Base-by-base conservation (phyloP, 92 coral and sea anemone genomes). In the Pocillopora grandis region DNA sequence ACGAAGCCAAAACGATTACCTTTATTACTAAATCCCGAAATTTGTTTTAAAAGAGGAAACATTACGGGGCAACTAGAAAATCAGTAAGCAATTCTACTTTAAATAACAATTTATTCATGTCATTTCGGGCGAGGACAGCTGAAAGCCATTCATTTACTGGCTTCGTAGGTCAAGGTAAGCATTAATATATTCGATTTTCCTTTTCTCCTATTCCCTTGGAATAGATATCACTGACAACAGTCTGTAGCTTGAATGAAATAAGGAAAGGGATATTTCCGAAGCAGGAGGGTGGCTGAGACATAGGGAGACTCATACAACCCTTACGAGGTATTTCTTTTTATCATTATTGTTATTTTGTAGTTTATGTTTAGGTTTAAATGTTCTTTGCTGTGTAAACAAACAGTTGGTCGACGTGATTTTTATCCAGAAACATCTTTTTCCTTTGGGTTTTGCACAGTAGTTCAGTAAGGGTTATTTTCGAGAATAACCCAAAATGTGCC, bases 161-260 rank as follows among this genome's bases (percentile, higher is more conserved):
- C 74, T 42, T 62, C 74, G 74, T 15, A 33, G 85, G 85, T 81
- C 85, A 81, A 81, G 85, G 85, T 81, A 71, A 81, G 36, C 8
- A 16, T 5, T 70, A 81, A 81, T 81, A 9, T 81, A 81, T 81
- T 81, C 85, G 14, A 58, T 59, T 80, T 35, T 71, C 59, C 36
- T 14, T 69, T 71, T 37, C 58, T 20, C 11, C 61, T 66, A 18
- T 18, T 62, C 9, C 5, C 15, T 16, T 7, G 36, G 76, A 11
- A 35, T 10, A 67, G 37, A 57, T 58, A 66, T 66, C 62, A 12
- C 33, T 70, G 56, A 60, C 62, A 65, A 35, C 85, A 71, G n/a
- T 71, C 4, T 81, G 48, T n/a, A n/a, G 10, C 17, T 81, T 60
- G 20, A 35, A 57, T 79, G 3, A 31, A 55, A 16, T 49, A 66